Evolutionary conservation across 2,888 invertebrate genomes (phyloP), one percentile per base, ranked within the genome.

Genomic region (Sisyra nigra): DNA sequence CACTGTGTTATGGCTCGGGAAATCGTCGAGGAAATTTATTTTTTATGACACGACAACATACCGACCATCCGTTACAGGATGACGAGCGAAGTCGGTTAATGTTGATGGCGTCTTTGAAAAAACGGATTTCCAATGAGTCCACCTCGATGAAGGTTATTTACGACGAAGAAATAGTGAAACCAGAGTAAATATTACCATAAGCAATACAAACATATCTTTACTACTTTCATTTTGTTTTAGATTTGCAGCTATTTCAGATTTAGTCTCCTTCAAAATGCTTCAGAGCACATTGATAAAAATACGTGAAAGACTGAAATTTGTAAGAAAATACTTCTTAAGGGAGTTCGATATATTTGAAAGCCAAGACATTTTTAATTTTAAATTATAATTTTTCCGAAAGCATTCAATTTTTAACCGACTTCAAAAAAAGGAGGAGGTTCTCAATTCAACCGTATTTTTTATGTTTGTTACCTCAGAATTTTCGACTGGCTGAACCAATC

Each of bases 261-360:
- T 38, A 2, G 37, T 43, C n/a, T 43, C 43, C 8, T 43, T 43
- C 37, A 43, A 43, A 38, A 43, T 37, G 37, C 31, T 43, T 15
- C 43, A 43, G 37, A 43, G 38, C 30, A 43, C 43, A 10, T 37
- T 43, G 43, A 32, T 43, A n/a, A 43, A 43, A 38, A 31, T 37
- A 9, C n/a, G 43, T 10, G 43, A 43, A 31, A 13, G 43, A n/a
- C 17, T 38, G 15, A 43, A 18, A 37, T 38, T 37, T 43, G 43
- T 43, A 43, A 18, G 43, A n/a, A n/a, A n/a, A n/a, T n/a, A n/a
- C n/a, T n/a, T n/a, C n/a, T n/a, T n/a, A n/a, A n/a, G n/a, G n/a
- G n/a, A n/a, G n/a, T n/a, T n/a, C n/a, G n/a, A n/a, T n/a, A n/a
- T n/a, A n/a, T n/a, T n/a, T n/a, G n/a, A n/a, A n/a, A n/a, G n/a